Evolutionary conservation across 2,113 vertebrate species (phyloP).

Genomic region (Phasianus colchicus): DNA sequence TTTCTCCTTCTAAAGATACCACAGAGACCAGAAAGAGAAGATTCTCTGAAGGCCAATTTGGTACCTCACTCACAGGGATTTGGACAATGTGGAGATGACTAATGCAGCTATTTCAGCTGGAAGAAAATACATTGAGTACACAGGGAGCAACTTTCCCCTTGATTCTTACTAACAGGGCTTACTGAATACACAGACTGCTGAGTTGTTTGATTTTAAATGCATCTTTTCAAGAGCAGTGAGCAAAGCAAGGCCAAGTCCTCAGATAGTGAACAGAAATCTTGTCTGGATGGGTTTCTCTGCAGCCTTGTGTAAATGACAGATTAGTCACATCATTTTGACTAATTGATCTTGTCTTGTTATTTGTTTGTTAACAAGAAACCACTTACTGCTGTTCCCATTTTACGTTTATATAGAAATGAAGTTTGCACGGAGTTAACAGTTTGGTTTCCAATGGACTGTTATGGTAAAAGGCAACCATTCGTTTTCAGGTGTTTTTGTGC

Average conservation of each 20-base stretch:
- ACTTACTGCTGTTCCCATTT: slow-evolving; percentile 3
- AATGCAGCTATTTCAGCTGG: slow-evolving; percentile 46
- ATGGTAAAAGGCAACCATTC: not conserved
- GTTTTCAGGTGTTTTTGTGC: not conserved
- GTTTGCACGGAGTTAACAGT: not conserved
- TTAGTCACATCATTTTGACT: slow-evolving; percentile 53
- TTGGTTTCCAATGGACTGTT: not conserved
- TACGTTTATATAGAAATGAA: not conserved
- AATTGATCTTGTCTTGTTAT: slow-evolving; percentile 49
- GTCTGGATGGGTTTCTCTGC: not conserved
- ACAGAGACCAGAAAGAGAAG: not conserved
- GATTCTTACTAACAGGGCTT: not conserved
- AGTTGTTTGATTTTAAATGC: not conserved
- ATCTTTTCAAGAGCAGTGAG: slow-evolving; percentile 1
- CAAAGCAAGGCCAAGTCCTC: slow-evolving; percentile 15
- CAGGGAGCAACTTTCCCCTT: not conserved
- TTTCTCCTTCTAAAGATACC: not conserved
- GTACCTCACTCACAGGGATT: not conserved
- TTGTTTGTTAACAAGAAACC: slow-evolving; percentile 57
- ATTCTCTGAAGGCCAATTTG: not conserved
- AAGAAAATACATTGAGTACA: not conserved
- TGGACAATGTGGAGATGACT: slow-evolving; percentile 44
- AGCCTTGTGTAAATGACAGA: not conserved
- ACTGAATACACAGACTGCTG: not conserved
- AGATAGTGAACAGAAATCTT: not conserved